Conservation (phyloP, 2,888 invertebrate genomes). For the Amphipoea oculea region DNA sequence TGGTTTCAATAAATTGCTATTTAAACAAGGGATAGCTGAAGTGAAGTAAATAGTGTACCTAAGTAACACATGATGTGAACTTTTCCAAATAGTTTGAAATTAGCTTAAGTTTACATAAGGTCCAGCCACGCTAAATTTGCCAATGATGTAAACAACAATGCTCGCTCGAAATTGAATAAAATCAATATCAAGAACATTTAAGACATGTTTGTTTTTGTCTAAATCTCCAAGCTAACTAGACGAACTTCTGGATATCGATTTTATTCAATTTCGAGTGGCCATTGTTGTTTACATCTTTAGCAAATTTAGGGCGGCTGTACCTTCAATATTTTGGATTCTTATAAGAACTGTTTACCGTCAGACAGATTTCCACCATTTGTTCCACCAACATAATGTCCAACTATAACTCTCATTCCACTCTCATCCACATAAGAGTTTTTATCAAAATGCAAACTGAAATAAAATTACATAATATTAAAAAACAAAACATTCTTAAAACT, state of each 20-base stretch:
- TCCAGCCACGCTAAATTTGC: too few relatives aligned
- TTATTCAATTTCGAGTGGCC: too few relatives aligned
- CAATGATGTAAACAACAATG: too few relatives aligned
- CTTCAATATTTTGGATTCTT: neutral
- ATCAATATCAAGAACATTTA: too few relatives aligned
- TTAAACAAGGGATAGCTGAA: neutral
- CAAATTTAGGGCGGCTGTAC: too few relatives aligned
- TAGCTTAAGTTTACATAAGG: too few relatives aligned
- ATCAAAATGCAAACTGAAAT: conserved; percentile 89
- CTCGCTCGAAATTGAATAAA: too few relatives aligned
- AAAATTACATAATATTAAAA: conserved; percentile 9
- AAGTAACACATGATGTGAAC: neutral
- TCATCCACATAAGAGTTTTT: conserved; percentile 93
- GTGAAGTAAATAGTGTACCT: neutral
- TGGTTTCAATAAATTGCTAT: neutral
- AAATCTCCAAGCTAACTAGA: too few relatives aligned
- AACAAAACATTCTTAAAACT: neutral
- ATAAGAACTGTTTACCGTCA: conserved; percentile 89
- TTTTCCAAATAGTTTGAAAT: neutral
- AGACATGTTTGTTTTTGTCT: too few relatives aligned
- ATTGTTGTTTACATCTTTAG: too few relatives aligned
- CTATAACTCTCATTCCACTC: conserved; percentile 95
- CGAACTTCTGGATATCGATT: too few relatives aligned
- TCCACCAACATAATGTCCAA: conserved; percentile 97
- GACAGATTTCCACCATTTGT: conserved; percentile 95